Evolutionary conservation across 2,797 vertebrate genomes (phyloP), one percentile per base, ranked within the genome.

Genomic region (Pygocentrus nattereri): DNA sequence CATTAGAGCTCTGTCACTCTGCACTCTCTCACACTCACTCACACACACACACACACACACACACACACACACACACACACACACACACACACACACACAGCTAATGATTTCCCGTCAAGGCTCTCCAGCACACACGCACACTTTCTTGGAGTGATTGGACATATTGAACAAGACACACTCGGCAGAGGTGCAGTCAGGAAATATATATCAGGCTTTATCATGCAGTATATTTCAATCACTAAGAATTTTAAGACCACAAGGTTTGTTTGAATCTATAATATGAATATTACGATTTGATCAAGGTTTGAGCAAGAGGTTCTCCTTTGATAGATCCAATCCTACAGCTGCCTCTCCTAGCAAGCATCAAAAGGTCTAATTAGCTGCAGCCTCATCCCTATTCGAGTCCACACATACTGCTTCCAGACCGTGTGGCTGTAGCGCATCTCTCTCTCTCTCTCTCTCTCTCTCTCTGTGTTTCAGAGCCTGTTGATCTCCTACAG

Each of bases 81-180:
- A 56, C 41, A 75, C 59, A 59, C 54, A 77, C 75, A 78, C 61
- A 69, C 25, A 62, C 23, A 83, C 34, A 1, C 41, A 1, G 62
- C 80, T 80, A 82, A 84, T 82, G 82, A 86, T 86, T 84, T 86
- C 69, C 77, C 78, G 80, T 80, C 77, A 78, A 70, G 5, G 25
- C 62, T 70, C 38, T 72, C 62, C 52, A 81, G 47, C 65, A 78
- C 73, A 83, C 62, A 31, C 70, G 69, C 44, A 68, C 56, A 30
- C 47, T 16, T n/a, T 56, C 23, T 49, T 16, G 23, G 21, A 44
- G 34, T 68, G 65, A 44, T 23, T 44, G 31, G 65, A 65, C 34
- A 44, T 47, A 44, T 25, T 47, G n/a, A 69, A 62, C 31, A 50
- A 76, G 25, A 49, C 49, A 54, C n/a, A 54, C 75, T 64, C 16